These are phyloP conservation scores for Homarus gammarus DNA, from an alignment of 2,888 invertebrate species.

Conservation along the genomic window DNA sequence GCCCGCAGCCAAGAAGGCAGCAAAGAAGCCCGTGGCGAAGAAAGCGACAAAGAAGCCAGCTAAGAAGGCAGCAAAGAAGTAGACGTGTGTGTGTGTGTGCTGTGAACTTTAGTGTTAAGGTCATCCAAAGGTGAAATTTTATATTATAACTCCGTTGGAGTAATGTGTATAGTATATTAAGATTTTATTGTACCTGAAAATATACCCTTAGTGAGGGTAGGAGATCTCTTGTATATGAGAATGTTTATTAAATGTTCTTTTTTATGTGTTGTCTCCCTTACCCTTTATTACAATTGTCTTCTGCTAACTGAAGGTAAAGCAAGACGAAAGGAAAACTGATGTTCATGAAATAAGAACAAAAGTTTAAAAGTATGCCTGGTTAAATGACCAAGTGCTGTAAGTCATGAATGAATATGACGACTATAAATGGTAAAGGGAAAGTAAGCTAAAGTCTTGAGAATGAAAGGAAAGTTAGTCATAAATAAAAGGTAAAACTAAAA, in stretches of 20 bases:
- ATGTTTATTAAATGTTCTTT: conserved; percentile 31
- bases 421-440: no score
- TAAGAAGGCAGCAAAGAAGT: conserved; percentile 16
- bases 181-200: conserved; percentile 56
- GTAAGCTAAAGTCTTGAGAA: no score
- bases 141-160: conserved; percentile 58
- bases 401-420: no score
- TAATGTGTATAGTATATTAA: conserved; percentile 44
- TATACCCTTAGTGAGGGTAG: neutral
- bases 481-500: no score
- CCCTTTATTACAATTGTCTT: no score
- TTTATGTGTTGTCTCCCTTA: conserved; percentile 1
- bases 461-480: no score
- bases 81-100: neutral
- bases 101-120: neutral
- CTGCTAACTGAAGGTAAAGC: no score
- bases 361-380: no score
- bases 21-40: conserved; percentile 61
- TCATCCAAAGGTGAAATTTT: conserved; percentile 29
- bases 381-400: no score
- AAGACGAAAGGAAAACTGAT: no score
- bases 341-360: no score
- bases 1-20: conserved; percentile 55
- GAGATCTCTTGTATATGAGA: conserved; percentile 64
- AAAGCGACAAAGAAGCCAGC: conserved; percentile 35